phyloP scores from a whole-genome alignment of 2,888 invertebrate genomes.

The Baccha elongata region DNA sequence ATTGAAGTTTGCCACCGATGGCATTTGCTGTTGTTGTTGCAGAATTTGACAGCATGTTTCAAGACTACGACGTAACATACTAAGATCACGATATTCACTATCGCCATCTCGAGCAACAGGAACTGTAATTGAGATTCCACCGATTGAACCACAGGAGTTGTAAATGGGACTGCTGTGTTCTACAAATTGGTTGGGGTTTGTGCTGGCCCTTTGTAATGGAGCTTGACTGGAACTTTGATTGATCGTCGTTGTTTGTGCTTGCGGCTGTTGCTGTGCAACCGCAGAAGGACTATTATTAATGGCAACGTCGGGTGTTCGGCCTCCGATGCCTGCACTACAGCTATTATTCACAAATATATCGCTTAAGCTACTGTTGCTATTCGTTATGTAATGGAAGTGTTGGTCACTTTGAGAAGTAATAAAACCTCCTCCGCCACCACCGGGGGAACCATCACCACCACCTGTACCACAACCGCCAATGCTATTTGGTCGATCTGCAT shows the following conservation, averaged over 20 bases:
- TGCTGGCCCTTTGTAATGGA: constrained; percentile 76
- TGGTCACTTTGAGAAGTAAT: constrained; percentile 81
- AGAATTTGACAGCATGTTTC: constrained; percentile 81
- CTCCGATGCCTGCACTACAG: constrained; percentile 76
- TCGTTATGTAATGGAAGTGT: constrained; percentile 80
- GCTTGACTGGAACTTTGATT: constrained; percentile 77
- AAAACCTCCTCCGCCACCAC: constrained; percentile 74
- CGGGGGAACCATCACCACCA: constrained; percentile 33
- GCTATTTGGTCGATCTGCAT: constrained; percentile 74
- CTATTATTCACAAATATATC: constrained; percentile 82
- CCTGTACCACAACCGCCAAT: constrained; percentile 64
- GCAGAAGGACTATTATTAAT: constrained; percentile 45
- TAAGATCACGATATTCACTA: constrained; percentile 77
- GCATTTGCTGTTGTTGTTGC: constrained; percentile 77
- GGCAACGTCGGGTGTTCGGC: constrained; percentile 47
- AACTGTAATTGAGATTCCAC: constrained; percentile 78
- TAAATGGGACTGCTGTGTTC: constrained; percentile 76
- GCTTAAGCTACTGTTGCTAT: constrained; percentile 81
- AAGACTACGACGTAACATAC: constrained; percentile 78
- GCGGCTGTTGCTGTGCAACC: constrained; percentile 31
- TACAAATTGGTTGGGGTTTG: constrained; percentile 76
- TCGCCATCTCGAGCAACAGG: constrained; percentile 76
- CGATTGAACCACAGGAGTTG: constrained; percentile 79
- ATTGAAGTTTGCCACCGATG: constrained; percentile 75
- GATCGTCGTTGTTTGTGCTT: constrained; percentile 74